Percentiles rank a stretch among this genome's conserved stretches.
phyloP scores from a whole-genome alignment of 2,113 vertebrate genomes.

The Tachysurus vachellii region DNA sequence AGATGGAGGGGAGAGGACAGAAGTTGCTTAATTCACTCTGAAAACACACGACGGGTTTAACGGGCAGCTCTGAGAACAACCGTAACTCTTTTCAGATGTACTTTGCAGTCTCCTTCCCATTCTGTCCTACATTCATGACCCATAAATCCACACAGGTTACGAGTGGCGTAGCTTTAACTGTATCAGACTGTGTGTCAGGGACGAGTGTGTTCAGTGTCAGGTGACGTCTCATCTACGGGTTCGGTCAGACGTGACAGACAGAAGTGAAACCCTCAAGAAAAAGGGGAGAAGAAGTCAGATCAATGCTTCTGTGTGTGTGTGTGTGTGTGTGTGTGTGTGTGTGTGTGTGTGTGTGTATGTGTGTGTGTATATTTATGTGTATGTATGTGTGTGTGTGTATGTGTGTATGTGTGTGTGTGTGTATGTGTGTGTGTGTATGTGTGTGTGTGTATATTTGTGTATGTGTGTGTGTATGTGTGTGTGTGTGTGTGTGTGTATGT shows the following conservation, averaged over 20 bases:
- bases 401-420: no score
- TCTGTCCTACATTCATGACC: conserved; percentile 9
- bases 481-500: no score
- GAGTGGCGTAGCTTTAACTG: conserved; percentile 9
- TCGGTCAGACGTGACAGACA: conserved; percentile 17
- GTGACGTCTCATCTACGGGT: neutral
- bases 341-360: no score
- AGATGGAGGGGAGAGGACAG: neutral
- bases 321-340: neutral
- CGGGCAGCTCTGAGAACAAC: conserved; percentile 33
- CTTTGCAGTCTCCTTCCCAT: neutral
- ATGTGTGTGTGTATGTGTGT: no score
- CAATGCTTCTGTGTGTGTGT: neutral
- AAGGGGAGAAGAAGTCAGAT: neutral
- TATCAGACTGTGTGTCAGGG: neutral
- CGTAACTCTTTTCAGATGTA: neutral
- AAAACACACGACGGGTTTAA: conserved; percentile 25
- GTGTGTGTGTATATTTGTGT: no score
- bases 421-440: no score
- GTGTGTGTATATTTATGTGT: no score
- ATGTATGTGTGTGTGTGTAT: no score
- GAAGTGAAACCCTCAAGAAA: neutral
- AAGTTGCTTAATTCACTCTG: conserved; percentile 34
- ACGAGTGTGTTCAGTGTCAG: neutral
- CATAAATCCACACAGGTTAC: neutral